Base-by-base conservation (phyloP, 2,888 invertebrate genomes). In the Dromius quadrimaculatus region DNA sequence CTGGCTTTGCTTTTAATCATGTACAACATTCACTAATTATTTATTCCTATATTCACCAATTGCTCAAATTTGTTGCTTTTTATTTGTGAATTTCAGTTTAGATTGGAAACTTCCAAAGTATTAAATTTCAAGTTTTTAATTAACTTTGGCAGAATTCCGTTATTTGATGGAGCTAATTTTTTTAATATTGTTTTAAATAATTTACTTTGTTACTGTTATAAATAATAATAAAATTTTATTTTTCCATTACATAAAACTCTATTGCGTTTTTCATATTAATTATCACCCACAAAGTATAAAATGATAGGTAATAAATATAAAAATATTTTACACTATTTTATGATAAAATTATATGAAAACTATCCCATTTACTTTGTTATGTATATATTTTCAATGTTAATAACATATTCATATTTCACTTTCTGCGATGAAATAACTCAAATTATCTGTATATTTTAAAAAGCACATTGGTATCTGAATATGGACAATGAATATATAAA, bases 1-100 rank as follows among this genome's bases (percentile, higher is more conserved):
- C 20, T 15, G 17, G 11, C 61, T 38, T 61, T 22, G 38, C 41
- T 38, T 61, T 50, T 61, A 41, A 61, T 36, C 41, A 61, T 61
- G 61, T 22, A 61, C 38, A 38, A 20, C 50, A 15, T 1, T 50
- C 50, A 22, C 20, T 61, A 61, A 61, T 61, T 61, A 61, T 38
- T 61, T 61, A 20, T 41, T 22, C 61, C 4, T 41, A 41, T 38
- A 22, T 19, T 20, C 50, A 23, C 2, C 20, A 41, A n/a, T 41
- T 41, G 13, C 6, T 8, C 41, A 15, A 41, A 41, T 41, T 41
- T 41, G 41, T 41, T 15, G 3, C 1, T 41, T 41, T 41, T 41
- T 41, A 41, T 41, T 15, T 41, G 8, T 15, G 41, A 13, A 41
- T 28, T n/a, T n/a, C n/a, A n/a, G n/a, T n/a, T n/a, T n/a, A n/a